Base-by-base conservation (phyloP, 1,140 invertebrate species). In the Drosophila jambulina region DNA sequence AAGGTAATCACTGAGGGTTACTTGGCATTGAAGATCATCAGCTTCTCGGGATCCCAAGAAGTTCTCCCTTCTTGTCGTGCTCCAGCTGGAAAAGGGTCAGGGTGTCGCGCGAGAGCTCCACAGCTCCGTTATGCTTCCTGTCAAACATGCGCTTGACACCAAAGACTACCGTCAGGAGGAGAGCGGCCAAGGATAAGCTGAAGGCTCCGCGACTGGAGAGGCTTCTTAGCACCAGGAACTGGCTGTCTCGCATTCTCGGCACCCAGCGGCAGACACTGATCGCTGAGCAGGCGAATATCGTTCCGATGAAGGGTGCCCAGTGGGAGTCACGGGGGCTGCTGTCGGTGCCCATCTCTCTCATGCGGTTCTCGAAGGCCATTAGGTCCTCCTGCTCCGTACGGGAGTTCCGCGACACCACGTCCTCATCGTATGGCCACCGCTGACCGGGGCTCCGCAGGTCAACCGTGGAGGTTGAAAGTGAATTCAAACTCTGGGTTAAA, bases 191-290 rank as follows among this genome's bases (percentile, higher is more conserved):
- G 53, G 53, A 56, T 25, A 56, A 2, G 53, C 21, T 38, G 21
- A 56, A 21, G 34, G 34, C 53, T 3, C 53, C 21, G 29, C 34
- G 34, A 6, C 53, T n/a, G 34, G 53, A 17, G 2, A 56, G 36
- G 21, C 34, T 12, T 17, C 53, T 56, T 0, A 56, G 21, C 21
- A 56, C 21, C 0, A 38, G 3, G 5, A 34, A 56, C 15, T 23
- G 21, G 5, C 34, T 56, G 2, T n/a, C 8, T 17, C 34, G 21
- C 15, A 56, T 13, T 1, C 21, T 4, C 15, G 53, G 53, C 21
- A 56, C 3, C 53, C 53, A 56, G 53, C 25, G 53, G 34, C 53
- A 56, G 21, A 21, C 15, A 38, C 34, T 38, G 34, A 56, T n/a
- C 53, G 53, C 53, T 2, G 36, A 38, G 9, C 53, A 25, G 15